Percentiles rank a stretch among this genome's conserved stretches.
phyloP scores from a whole-genome alignment of 1,140 invertebrate species.

The Zaprionus lachaisei region DNA sequence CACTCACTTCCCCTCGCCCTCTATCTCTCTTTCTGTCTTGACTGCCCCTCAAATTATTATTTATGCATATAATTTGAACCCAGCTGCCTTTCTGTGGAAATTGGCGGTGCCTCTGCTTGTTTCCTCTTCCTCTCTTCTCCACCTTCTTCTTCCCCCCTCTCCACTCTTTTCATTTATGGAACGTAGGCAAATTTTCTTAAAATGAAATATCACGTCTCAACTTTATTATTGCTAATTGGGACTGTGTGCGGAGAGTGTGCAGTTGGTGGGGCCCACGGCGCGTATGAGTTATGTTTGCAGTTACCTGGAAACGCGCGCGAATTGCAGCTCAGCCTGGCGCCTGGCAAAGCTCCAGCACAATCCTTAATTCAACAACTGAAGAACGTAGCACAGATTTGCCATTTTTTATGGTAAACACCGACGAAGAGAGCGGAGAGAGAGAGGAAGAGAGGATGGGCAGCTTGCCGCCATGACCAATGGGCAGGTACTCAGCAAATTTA shows the following conservation, averaged over 20 bases:
- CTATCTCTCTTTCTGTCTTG: conserved; percentile 16
- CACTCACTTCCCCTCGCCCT: background rate
- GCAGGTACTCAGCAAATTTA: conserved; percentile 49
- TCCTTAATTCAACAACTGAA: conserved; percentile 24
- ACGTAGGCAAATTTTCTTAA: conserved; percentile 77
- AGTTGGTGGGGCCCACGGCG: conserved; percentile 44
- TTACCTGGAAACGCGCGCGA: conserved; percentile 61
- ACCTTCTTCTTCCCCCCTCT: background rate
- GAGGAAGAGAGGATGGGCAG: background rate
- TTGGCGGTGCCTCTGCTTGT: conserved; percentile 27
- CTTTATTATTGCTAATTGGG: conserved; percentile 83
- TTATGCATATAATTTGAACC: conserved; percentile 80
- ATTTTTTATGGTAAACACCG: conserved; percentile 80
- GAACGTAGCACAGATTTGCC: conserved; percentile 77
- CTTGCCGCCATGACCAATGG: conserved; percentile 57
- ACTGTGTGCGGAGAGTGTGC: background rate
- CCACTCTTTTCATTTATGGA: conserved; percentile 26
- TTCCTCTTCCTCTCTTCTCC: conserved; percentile 2
- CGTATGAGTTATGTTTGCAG: conserved; percentile 76
- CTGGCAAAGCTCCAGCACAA: conserved; percentile 2
- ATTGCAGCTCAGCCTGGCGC: conserved; percentile 11
- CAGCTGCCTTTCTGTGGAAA: conserved; percentile 73
- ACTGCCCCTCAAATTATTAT: conserved; percentile 71
- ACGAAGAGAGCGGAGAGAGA: background rate
- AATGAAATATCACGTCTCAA: conserved; percentile 83